Conservation (phyloP, 2,113 vertebrate genomes). For the Caretta caretta region DNA sequence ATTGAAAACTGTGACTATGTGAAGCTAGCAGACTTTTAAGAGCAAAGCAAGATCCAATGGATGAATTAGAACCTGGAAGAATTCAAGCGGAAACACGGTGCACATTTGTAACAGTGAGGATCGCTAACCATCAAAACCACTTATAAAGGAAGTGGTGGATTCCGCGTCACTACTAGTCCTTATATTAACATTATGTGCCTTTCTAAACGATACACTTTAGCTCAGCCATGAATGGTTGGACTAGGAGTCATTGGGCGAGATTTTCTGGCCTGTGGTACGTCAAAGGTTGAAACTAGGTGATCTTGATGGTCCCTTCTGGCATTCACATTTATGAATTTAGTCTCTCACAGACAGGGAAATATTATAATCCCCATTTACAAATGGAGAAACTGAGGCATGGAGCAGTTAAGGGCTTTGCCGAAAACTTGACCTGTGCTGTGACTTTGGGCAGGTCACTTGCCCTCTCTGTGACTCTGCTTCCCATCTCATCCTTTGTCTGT, state of each 20-base stretch:
- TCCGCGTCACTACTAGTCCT: background rate
- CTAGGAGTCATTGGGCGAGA: background rate
- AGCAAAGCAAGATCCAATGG: slow-evolving; percentile 11
- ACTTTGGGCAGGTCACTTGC: fast-evolving
- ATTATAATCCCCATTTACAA: fast-evolving
- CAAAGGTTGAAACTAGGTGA: background rate
- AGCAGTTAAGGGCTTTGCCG: background rate
- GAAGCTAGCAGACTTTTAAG: slow-evolving; percentile 13
- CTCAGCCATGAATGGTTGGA: background rate
- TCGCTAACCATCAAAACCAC: background rate
- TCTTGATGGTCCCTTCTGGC: background rate
- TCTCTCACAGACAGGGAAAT: background rate
- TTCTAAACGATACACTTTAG: background rate
- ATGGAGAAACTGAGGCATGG: fast-evolving
- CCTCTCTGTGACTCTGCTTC: background rate
- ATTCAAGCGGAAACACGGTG: slow-evolving; percentile 22
- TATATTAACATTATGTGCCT: background rate
- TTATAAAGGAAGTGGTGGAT: fast-evolving
- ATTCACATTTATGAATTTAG: background rate
- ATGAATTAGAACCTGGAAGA: slow-evolving; percentile 7
- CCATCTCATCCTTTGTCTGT: background rate
- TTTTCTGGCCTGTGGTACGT: background rate
- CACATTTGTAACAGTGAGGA: background rate
- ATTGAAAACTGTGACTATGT: slow-evolving; percentile 29
- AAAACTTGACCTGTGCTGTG: background rate